Base-by-base conservation (phyloP, 2,113 vertebrate species). In the Anoura caudifer region DNA sequence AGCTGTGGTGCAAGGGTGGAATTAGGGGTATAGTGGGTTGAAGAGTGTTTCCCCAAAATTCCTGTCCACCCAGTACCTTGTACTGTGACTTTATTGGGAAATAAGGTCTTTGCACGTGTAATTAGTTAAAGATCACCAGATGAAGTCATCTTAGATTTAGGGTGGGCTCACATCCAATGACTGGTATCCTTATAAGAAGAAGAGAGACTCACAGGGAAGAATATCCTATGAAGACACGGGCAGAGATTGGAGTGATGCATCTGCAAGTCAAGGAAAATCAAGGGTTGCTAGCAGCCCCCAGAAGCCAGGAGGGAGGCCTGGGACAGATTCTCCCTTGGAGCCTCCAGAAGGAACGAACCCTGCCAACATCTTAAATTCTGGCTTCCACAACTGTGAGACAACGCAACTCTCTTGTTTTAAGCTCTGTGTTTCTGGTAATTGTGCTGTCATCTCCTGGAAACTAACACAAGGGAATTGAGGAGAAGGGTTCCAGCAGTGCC, bases 241-340 rank as follows among this genome's bases (percentile, higher is more conserved):
- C 33, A 4, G 69, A 52, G 41, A 16, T 0, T 7, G 1, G 26
- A 52, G 9, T 0, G 13, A 22, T 1, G 2, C 0, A 0, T 6
- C 33, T 41, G 17, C 5, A 24, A 84, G 13, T 36, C 28, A 61
- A 17, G 2, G 6, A 80, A 22, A 0, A 0, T n/a, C 9, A 17
- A 0, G 1, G 22, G 5, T 0, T 7, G 59, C 24, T 1, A 7
- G 65, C 72, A 41, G 19, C 19, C 22, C 1, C 36, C 56, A 43
- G 38, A 41, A 59, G 33, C 72, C 11, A 14, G 45, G 38, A 83
- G 22, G 70, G n/a, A 47, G 36, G 31, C 14, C 1, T 3, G 43
- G 54, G 15, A 1, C 16, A 2, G 26, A 4, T 10, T 20, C 13
- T 56, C 12, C 56, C 17, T 43, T 41, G 4, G 41, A 63, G 24